These are phyloP conservation scores for Eupithecia abbreviata DNA, from an alignment of 2,888 invertebrate species.

Conservation along the genomic window DNA sequence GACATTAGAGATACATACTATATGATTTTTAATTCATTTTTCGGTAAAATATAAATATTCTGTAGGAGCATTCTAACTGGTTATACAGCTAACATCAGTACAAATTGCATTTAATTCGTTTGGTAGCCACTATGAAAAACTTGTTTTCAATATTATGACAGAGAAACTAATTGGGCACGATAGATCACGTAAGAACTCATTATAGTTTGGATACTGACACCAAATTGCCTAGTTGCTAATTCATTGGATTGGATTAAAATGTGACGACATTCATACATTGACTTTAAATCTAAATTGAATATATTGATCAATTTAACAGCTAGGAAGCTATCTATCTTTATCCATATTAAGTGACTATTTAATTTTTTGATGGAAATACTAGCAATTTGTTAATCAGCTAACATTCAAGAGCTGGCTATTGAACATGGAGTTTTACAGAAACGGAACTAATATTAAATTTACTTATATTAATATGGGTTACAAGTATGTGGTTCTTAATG, in stretches of 20 bases:
- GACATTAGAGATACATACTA: slow-evolving; percentile 43
- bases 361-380: neutral
- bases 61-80: neutral
- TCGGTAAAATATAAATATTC: slow-evolving; percentile 45
- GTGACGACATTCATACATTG: neutral
- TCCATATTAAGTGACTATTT: neutral
- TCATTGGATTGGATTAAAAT: neutral
- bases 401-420: neutral
- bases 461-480: slow-evolving; percentile 32
- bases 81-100: neutral
- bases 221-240: neutral
- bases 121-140: neutral
- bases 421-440: slow-evolving; percentile 46
- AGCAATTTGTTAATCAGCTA: neutral
- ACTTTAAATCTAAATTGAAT: neutral
- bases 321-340: neutral
- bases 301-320: neutral
- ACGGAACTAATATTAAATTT: slow-evolving; percentile 55
- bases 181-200: neutral
- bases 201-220: neutral
- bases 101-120: neutral
- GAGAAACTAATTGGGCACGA: neutral
- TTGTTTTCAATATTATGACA: neutral
- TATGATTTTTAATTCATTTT: slow-evolving; percentile 51
- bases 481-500: slow-evolving; percentile 23